Evolutionary conservation across 2,113 vertebrate species (phyloP), one percentile per base, ranked within the genome.

Genomic region (Pedetes capensis): DNA sequence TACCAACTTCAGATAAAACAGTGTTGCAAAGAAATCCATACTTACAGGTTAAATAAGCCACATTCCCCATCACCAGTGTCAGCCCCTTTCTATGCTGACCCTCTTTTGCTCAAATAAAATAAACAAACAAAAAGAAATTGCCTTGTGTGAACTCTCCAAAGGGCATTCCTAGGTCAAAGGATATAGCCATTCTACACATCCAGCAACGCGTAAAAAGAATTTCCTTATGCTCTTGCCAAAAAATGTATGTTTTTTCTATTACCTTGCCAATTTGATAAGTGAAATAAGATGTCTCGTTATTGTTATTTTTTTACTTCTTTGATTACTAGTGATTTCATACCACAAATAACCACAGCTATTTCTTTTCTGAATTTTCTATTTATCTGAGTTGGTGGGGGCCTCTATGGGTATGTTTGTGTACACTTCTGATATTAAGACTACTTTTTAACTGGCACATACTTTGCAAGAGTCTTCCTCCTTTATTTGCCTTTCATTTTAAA

Each of bases 221-320:
- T 93, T 92, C 71, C 37, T 92, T 68, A 71, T 69, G 63, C 42
- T 55, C 11, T 74, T n/a, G 55, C 8, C 18, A 37, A 29, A 66
- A 76, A 37, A 71, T 44, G 8, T 72, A 57, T 80, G 27, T 71
- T 85, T 87, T 95, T 66, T 87, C 68, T 69, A 22, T 94, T 95
- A 66, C n/a, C 59, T 66, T 59, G 34, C 68, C 59, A 69, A 69
- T 86, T 78, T 93, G 34, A 44, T 93, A 42, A 34, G 27, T 66
- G 3, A 91, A 95, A 91, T 88, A 29, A 81, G 1, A n/a, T 76
- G 8, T 59, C 23, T 84, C 44, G 42, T 63, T 76, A 72, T 81
- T 94, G 91, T 85, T 47, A 47, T 72, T 91, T 94, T 91, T 94
- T 83, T 91, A 59, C 18, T 87, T 85, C 57, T 91, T 85, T 96